Percentiles rank a stretch among this genome's conserved stretches.
phyloP scores from a whole-genome alignment of 2,797 vertebrate species.

The Parauchenoglanis punctatus region DNA sequence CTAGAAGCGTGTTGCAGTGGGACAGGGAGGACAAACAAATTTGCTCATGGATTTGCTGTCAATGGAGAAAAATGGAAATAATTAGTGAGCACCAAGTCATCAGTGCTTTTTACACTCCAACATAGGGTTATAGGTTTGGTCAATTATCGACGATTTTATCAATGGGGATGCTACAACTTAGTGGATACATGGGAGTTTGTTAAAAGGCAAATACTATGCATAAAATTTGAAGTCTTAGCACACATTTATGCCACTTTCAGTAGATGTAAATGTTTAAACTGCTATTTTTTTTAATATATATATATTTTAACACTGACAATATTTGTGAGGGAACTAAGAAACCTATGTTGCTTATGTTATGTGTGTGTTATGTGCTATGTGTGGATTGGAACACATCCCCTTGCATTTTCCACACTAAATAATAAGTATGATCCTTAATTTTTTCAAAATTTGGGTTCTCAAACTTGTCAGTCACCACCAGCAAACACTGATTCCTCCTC shows the following conservation, averaged over 20 bases:
- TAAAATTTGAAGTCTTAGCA: not conserved
- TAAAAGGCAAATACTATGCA: not conserved
- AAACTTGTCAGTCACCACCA: too few relatives aligned
- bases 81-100: not conserved
- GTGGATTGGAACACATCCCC: too few relatives aligned
- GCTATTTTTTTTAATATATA: not conserved
- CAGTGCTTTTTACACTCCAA: not conserved
- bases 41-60: slow-evolving; percentile 25
- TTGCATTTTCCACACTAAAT: too few relatives aligned
- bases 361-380: too few relatives aligned
- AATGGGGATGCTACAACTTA: not conserved
- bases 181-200: not conserved
- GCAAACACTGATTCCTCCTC: too few relatives aligned
- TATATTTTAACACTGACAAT: not conserved
- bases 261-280: not conserved
- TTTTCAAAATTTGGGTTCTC: too few relatives aligned
- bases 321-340: not conserved
- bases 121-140: not conserved
- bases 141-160: not conserved
- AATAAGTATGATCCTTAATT: too few relatives aligned
- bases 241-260: not conserved
- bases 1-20: not conserved
- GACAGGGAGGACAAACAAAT: slow-evolving; percentile 1
- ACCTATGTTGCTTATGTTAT: not conserved
- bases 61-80: slow-evolving; percentile 9